Base-by-base conservation (phyloP, 2,113 vertebrate species). In the Salvelinus fontinalis region DNA sequence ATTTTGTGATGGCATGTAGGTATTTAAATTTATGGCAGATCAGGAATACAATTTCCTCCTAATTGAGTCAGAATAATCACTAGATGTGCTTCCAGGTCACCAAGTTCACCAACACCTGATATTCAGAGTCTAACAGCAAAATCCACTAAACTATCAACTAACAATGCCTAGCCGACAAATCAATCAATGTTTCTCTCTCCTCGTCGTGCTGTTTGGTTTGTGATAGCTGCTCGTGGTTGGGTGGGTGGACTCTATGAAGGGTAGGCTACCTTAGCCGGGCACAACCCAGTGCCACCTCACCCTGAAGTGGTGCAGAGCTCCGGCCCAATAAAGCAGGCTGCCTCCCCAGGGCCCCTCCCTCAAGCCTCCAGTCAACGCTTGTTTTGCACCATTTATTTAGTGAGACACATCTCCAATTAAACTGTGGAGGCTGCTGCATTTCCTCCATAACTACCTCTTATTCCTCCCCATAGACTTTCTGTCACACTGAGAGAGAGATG, bases 361-460 rank as follows among this genome's bases (percentile, higher is more conserved):
- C 91, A 91, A 92, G 90, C 87, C 89, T 92, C 90, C 87, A 89
- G 91, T 92, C 92, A 92, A 86, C 83, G 91, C 91, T 92, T 93
- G 92, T 91, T 92, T 93, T 92, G 88, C 92, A 93, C 93, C 91
- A 94, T 94, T 93, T 93, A 94, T 94, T 94, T 92, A 94, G 91
- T 92, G 91, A 94, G 93, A 94, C 93, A 93, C 91, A 91, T 93
- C 93, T 93, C 92, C 93, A 94, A 94, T 94, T 94, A 94, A 94
- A 93, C 92, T 90, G 88, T 89, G 92, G 92, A 91, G 92, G 91
- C 90, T 91, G 91, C 90, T 93, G 91, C 92, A 92, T 93, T 90
- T 86, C 92, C 91, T 90, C 92, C 88, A 92, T 92, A 92, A 93
- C 91, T 92, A 92, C 92, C 92, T 91, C 92, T 93, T 93, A 93